These are phyloP conservation scores for Stegophylla sp. DNA, from an alignment of 2,888 invertebrate genomes.

Conservation along the genomic window DNA sequence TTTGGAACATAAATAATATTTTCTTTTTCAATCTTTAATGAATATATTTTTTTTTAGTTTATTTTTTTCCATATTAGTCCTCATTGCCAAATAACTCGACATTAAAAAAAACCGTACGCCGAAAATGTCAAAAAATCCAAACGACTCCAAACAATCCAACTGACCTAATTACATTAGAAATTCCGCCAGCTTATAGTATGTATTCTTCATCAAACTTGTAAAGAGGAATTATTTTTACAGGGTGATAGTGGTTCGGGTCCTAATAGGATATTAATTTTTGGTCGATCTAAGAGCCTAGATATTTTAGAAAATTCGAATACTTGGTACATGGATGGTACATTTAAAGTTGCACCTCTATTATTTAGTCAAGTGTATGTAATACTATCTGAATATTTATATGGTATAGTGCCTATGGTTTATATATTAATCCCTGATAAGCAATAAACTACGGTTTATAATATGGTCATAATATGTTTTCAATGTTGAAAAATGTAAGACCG, in stretches of 20 bases:
- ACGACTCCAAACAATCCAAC: background rate
- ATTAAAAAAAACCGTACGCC: background rate
- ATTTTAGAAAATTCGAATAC: background rate
- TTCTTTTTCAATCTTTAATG: too few relatives aligned
- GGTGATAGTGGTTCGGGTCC: background rate
- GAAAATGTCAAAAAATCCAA: conserved; percentile 4
- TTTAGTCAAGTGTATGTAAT: conserved; percentile 3
- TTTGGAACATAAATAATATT: too few relatives aligned
- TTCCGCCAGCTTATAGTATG: background rate
- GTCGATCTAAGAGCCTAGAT: background rate
- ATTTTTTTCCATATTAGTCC: background rate
- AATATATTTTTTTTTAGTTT: background rate
- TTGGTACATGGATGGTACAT: conserved; percentile 16
- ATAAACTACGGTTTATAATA: background rate
- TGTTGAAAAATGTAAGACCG: background rate
- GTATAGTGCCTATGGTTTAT: background rate
- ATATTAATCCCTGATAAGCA: conserved; percentile 2
- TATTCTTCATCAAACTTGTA: background rate
- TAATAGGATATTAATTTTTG: conserved; percentile 21
- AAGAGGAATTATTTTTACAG: background rate
- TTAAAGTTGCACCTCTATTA: conserved; percentile 8
- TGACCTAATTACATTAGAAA: background rate
- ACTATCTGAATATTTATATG: conserved; percentile 10
- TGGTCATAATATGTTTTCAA: conserved; percentile 17
- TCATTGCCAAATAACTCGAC: background rate